Evolutionary conservation across 2,113 vertebrate genomes (phyloP).

Genomic region (Hemiscyllium ocellatum): DNA sequence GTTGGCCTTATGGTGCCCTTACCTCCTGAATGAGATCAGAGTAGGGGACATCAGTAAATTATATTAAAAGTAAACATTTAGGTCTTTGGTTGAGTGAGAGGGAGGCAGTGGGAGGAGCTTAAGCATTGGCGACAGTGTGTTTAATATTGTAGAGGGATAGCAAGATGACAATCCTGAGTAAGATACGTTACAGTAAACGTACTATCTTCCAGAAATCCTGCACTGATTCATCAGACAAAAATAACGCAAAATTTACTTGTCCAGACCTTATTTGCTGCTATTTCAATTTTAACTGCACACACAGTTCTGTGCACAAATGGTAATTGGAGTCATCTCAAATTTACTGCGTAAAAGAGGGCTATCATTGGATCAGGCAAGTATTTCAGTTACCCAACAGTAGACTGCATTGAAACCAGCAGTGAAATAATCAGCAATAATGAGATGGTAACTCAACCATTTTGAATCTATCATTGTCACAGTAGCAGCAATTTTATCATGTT

Average conservation of each 20-base stretch:
- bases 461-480: not conserved
- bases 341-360: not conserved
- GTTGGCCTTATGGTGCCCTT: not conserved
- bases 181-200: not conserved
- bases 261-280: not conserved
- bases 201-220: not conserved
- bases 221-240: not conserved
- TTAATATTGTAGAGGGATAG: not conserved
- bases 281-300: not conserved
- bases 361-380: not conserved
- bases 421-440: not conserved
- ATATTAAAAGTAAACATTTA: not conserved
- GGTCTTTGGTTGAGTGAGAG: not conserved
- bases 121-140: too few species aligned
- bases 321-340: not conserved
- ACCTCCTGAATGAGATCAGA: not conserved
- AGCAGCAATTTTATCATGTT: not conserved
- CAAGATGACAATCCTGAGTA: not conserved
- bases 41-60: not conserved
- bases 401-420: not conserved
- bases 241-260: not conserved
- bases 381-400: not conserved
- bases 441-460: not conserved
- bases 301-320: not conserved
- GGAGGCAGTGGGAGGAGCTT: not conserved